Percentiles rank a stretch among this genome's conserved stretches.
Conservation (phyloP, 1,140 invertebrate species). For the Bombus confusus region DNA sequence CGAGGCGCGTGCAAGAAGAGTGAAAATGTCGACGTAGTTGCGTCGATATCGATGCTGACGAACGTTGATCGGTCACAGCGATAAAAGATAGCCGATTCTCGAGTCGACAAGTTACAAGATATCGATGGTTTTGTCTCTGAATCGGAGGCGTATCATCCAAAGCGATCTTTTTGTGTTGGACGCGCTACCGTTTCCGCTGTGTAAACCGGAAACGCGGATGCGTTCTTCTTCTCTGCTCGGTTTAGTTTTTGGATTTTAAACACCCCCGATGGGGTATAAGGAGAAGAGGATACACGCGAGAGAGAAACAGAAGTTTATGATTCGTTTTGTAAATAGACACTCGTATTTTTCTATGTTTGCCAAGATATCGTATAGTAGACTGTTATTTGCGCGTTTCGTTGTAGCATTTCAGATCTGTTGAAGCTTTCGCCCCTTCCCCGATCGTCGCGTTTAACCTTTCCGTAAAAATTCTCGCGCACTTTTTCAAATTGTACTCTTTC, state of each 20-base stretch:
- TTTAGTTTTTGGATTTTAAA: background rate
- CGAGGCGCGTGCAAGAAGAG: background rate
- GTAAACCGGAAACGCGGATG: background rate
- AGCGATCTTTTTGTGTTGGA: background rate
- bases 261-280: background rate
- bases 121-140: background rate
- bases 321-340: conserved; percentile 68
- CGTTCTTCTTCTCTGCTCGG: background rate
- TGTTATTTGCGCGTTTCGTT: conserved; percentile 68
- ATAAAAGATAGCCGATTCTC: background rate
- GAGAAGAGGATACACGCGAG: conserved; percentile 10
- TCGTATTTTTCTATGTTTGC: conserved; percentile 68
- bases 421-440: conserved; percentile 32
- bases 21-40: background rate
- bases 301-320: conserved; percentile 56
- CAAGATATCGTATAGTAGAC: conserved; percentile 57
- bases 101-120: background rate
- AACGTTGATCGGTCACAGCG: background rate
- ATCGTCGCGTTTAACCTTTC: conserved; percentile 27
- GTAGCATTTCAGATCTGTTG: conserved; percentile 63
- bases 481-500: background rate
- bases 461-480: conserved; percentile 8
- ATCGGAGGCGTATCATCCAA: background rate
- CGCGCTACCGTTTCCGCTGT: background rate
- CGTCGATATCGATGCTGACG: background rate